Evolutionary conservation across 2,797 vertebrate genomes (phyloP), one percentile per base, ranked within the genome.

Genomic region (Anas flavirostris): DNA sequence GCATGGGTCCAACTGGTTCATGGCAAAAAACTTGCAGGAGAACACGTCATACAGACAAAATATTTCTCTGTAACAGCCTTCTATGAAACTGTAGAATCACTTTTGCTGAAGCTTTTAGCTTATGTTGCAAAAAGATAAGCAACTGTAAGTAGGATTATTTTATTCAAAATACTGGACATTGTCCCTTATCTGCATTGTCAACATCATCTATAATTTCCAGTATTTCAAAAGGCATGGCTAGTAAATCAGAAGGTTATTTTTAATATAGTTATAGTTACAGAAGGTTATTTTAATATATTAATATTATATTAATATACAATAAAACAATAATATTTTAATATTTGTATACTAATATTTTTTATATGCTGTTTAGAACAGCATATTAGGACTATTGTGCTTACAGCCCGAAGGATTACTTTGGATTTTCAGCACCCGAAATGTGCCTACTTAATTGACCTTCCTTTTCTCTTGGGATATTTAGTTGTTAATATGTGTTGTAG

Each of bases 401-500:
- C 16, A 85, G 66, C 37, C 15, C 72, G 58, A 8, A 81, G 53
- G 33, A 50, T 86, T 90, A 13, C 50, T 89, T 48, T 52, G 33
- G 35, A 41, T 59, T 92, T 95, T 94, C 41, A 58, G 10, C 64
- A 50, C 37, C 69, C 89, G 62, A 82, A 89, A 64, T n/a, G 10
- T 64, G 79, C 50, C 55, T 35, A 31, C 25, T 28, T 37, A 21
- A 67, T 26, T 91, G 84, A 75, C 53, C 52, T 88, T 85, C 25
- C 46, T 88, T 69, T 67, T 89, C 50, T 43, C n/a, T 76, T 43
- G 63, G 35, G 73, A 6, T 69, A 14, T 78, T 91, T 56, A 43
- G 6, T 73, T 91, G 18, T 44, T 83, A 73, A 75, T 72, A 85
- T 81, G 48, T 92, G 86, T 91, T 78, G 46, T 70, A 93, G 64